Evolutionary conservation across 2,888 invertebrate species (phyloP), one percentile per base, ranked within the genome.

Genomic region (Hypena proboscidalis): DNA sequence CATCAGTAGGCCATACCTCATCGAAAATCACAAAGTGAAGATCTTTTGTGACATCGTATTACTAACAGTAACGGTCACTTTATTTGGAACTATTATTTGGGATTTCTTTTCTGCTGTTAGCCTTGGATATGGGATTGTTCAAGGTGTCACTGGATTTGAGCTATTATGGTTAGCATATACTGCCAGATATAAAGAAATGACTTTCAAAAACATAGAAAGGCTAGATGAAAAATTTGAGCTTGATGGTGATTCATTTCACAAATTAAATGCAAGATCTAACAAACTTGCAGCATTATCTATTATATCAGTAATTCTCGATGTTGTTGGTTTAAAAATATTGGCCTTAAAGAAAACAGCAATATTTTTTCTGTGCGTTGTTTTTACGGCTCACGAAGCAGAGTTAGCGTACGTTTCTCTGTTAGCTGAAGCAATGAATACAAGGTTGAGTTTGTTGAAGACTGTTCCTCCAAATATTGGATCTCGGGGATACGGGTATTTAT

Each of bases 361-460:
- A 0, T 7, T 74, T 3, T 37, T 69, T 0, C 53, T 78, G 0
- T 58, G 67, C 4, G 29, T 82, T 0, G 58, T 70, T 0, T 74
- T 75, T 38, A 67, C 78, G 1, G 80, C 78, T 11, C 79, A 80
- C 36, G 83, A 85, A 47, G 58, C 77, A 0, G 88, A 88, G 60
- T 56, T 81, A 25, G 47, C 70, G 0, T 74, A 84, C 5, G 66
- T 74, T 11, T 60, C 74, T 13, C 49, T 83, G 13, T 21, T 85
- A 3, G 72, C 85, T 14, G 70, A 77, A 20, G 65, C 66, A 1
- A 67, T 85, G 1, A 87, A 83, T 57, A 43, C 75, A 5, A 77
- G 80, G 37, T 47, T 88, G 13, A 22, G 45, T 0, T 62, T 62
- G 21, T 48, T 84, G 6, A 64, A 70, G 0, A 37, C 59, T 4